Percentiles rank a stretch among this genome's conserved stretches.
Conservation (phyloP, 2,888 invertebrate species). For the Agelastica alni region DNA sequence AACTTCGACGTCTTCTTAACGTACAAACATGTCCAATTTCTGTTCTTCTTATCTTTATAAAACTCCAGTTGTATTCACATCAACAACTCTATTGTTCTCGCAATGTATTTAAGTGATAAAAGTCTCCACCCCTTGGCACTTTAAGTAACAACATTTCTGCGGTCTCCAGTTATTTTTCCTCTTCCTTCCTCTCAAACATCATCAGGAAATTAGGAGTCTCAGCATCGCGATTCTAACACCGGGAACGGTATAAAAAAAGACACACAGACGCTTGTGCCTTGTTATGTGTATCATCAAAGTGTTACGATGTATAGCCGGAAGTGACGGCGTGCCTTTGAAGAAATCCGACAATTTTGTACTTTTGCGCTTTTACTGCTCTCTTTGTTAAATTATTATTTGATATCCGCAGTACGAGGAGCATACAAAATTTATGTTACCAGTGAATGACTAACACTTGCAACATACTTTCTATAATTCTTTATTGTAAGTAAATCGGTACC, state of each 20-base stretch:
- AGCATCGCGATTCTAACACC: neutral
- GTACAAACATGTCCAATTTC: no score
- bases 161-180: constrained; percentile 22
- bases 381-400: constrained; percentile 4
- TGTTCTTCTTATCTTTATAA: no score
- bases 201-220: constrained; percentile 27
- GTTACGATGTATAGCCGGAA: constrained; percentile 43
- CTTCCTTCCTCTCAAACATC: constrained; percentile 20
- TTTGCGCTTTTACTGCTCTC: constrained; percentile 1
- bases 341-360: constrained; percentile 21
- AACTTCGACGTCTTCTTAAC: no score
- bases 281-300: constrained; percentile 42
- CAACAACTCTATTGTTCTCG: neutral
- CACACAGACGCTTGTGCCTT: constrained; percentile 10
- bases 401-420: neutral
- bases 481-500: no score
- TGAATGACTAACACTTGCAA: no score
- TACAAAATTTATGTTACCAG: neutral
- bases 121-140: constrained; percentile 7
- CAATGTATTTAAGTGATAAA: constrained; percentile 6
- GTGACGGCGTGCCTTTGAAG: constrained; percentile 27
- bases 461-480: no score
- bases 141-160: constrained; percentile 5
- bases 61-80: no score
- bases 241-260: constrained; percentile 10